These are phyloP conservation scores for Rosalia funebris DNA, from an alignment of 2,888 invertebrate genomes.

Conservation along the genomic window DNA sequence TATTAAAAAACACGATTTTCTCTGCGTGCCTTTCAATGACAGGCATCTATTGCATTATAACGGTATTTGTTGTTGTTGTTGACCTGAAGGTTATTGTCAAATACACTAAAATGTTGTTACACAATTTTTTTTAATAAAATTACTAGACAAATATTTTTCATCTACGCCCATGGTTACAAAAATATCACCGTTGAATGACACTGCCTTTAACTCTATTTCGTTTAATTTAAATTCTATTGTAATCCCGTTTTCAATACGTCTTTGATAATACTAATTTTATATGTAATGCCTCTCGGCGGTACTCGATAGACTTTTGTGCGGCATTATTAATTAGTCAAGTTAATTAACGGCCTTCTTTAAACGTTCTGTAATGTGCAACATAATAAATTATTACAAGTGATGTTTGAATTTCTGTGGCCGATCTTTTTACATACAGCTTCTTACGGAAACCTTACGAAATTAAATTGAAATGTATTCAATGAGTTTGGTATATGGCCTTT, in stretches of 20 bases:
- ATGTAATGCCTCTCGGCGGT: constrained; percentile 36
- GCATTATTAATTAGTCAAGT: constrained; percentile 37
- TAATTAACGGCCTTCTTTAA: constrained; percentile 39
- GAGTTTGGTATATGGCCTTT: no score
- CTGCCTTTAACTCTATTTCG: constrained; percentile 12
- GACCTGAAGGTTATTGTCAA: no score
- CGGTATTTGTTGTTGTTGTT: no score
- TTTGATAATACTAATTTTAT: constrained; percentile 45
- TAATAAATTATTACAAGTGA: constrained; percentile 31
- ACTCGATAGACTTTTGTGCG: constrained; percentile 33
- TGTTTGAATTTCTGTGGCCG: constrained; percentile 8
- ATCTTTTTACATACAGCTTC: constrained; percentile 9
- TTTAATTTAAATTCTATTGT: constrained; percentile 46
- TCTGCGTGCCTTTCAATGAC: no score
- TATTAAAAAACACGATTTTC: no score
- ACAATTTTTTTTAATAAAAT: no score
- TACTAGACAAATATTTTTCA: not conserved
- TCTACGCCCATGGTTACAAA: constrained; percentile 2
- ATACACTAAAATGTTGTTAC: no score
- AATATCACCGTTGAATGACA: constrained; percentile 1
- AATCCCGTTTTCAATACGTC: constrained; percentile 33
- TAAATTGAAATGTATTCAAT: constrained; percentile 21
- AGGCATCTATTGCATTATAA: no score
- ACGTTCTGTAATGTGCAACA: constrained; percentile 29
- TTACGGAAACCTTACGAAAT: constrained; percentile 22